These are phyloP conservation scores for Eupsittula cactorum DNA, from an alignment of 2,113 vertebrate species.

Conservation along the genomic window DNA sequence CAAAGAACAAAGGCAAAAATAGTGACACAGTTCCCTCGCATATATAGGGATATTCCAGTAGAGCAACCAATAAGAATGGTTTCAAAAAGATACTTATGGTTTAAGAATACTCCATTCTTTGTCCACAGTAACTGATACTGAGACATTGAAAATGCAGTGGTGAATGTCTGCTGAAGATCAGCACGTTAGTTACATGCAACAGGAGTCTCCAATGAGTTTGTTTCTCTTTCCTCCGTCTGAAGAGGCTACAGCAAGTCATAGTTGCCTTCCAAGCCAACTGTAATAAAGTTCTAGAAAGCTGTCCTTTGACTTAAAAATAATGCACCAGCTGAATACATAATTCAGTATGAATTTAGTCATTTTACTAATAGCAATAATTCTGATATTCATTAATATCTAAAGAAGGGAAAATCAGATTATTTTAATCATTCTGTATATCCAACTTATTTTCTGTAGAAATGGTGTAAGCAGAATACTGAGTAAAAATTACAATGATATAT, in stretches of 20 bases:
- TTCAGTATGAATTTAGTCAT: background rate
- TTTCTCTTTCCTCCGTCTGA: background rate
- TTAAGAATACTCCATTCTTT: background rate
- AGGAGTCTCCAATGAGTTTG: background rate
- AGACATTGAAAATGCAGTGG: background rate
- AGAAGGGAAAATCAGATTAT: background rate
- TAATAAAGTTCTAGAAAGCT: background rate
- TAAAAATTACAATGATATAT: background rate
- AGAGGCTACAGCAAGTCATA: background rate
- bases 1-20: background rate
- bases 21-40: background rate
- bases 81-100: background rate
- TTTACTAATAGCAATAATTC: background rate
- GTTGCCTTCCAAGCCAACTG: background rate
- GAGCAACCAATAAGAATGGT: background rate
- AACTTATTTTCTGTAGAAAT: background rate
- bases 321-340: background rate
- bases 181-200: background rate
- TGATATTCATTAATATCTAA: background rate
- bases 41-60: background rate
- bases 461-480: background rate
- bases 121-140: background rate
- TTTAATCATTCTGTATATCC: background rate
- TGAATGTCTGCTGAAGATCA: background rate
- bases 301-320: background rate